Conservation (phyloP, 2,888 invertebrate genomes). For the Andricus quercusramuli region DNA sequence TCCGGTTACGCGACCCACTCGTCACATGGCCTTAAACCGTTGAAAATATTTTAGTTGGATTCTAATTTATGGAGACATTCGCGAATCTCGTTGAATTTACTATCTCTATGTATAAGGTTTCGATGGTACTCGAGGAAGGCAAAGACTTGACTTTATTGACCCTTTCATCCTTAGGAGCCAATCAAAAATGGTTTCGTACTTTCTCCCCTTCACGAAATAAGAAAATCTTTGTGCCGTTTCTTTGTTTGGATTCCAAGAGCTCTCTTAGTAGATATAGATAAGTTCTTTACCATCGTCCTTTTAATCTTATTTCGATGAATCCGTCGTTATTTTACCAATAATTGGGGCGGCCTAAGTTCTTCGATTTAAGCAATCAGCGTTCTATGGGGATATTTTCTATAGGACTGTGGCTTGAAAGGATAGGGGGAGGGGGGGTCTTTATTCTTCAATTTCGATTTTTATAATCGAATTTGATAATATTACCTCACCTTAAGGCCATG, state of each 20-base stretch:
- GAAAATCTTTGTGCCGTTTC: constrained; percentile 12
- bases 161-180: constrained; percentile 19
- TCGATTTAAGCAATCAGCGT: not conserved
- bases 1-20: too few species aligned
- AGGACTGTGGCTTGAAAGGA: not conserved
- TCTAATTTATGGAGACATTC: too few species aligned
- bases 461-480: too few species aligned
- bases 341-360: not conserved
- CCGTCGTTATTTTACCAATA: not conserved
- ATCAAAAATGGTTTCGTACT: constrained; percentile 6
- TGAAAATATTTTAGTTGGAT: too few species aligned
- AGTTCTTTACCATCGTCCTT: not conserved
- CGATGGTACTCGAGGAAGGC: not conserved
- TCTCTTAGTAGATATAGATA: not conserved
- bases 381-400: not conserved
- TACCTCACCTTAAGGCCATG: too few species aligned
- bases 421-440: too few species aligned
- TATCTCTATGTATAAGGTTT: not conserved
- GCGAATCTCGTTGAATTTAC: not conserved
- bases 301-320: constrained; percentile 22
- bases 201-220: constrained; percentile 8
- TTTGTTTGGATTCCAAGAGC: constrained; percentile 20
- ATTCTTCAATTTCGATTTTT: not conserved
- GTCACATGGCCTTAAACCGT: too few species aligned
- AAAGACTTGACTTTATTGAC: constrained; percentile 26